Evolutionary conservation across 2,888 invertebrate species (phyloP), one percentile per base, ranked within the genome.

Genomic region (Pseudococcus longispinus): DNA sequence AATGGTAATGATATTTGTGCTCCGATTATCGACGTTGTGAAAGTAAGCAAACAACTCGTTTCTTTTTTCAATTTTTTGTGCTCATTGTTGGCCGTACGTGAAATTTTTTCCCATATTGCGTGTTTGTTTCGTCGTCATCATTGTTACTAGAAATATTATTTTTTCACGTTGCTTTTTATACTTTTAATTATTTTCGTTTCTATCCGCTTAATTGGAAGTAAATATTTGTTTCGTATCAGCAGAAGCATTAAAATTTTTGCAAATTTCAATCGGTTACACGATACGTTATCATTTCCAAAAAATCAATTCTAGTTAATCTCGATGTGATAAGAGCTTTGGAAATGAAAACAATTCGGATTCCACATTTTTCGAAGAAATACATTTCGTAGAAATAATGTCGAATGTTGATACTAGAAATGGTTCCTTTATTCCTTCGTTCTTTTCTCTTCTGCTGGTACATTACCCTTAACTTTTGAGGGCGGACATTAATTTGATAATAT

Each of bases 21-120:
- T 77, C 77, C 77, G 77, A 77, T 77, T 77, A 77, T 77, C 77
- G 77, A 77, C 77, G 77, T 77, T 77, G 77, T 77, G 77, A 77
- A 77, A 77, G 77, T 77, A 77, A 77, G 77, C 77, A 77, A 77
- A 77, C 77, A 37, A 42, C 77, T 42, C 77, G 77, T 77, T 77
- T 77, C 77, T 77, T 42, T 77, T 42, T 77, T 77, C 42, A 77
- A 29, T 42, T 77, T 77, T 74, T 77, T 77, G 42, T 42, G 20
- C 77, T 77, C 77, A 77, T 77, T 77, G 77, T 77, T 42, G 77
- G 77, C 42, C 20, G 77, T 42, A 20, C 77, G 77, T 77, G 77
- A 77, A 74, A 77, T 77, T 77, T 77, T 77, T 77, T 77, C 77
- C 77, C 77, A 77, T 77, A 77, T 77, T 42, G 77, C 77, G 77